phyloP scores from a whole-genome alignment of 2,113 vertebrate genomes.

The Rallus limicola region DNA sequence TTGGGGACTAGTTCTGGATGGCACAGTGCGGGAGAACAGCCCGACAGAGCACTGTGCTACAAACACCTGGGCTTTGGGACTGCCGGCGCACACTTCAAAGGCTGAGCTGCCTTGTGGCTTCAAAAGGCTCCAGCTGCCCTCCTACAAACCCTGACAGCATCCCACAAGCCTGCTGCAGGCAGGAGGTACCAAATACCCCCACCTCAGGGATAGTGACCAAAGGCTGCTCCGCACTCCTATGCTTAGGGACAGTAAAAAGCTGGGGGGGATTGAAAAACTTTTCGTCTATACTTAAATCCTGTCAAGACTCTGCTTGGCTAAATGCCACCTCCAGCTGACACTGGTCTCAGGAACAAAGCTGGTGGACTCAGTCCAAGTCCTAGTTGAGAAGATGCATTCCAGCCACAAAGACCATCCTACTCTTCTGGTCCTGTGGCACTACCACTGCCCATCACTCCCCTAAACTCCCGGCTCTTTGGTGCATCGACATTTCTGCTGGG shows the following conservation, averaged over 20 bases:
- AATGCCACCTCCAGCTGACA: background rate
- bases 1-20: background rate
- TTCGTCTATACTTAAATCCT: background rate
- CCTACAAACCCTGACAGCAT: background rate
- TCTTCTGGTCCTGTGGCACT: background rate
- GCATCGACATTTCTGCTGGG: background rate
- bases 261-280: background rate
- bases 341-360: background rate
- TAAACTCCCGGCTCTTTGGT: background rate
- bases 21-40: background rate
- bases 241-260: background rate
- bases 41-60: fast-evolving
- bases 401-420: background rate
- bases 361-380: background rate
- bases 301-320: background rate
- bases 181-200: background rate
- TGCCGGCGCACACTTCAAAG: background rate
- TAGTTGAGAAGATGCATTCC: background rate
- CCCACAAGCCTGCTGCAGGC: background rate
- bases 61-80: background rate
- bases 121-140: background rate
- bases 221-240: background rate
- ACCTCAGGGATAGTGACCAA: background rate
- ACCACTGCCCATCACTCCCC: background rate
- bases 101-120: background rate